Evolutionary conservation across 1,140 invertebrate species (phyloP).

Genomic region (Camponotus floridanus): DNA sequence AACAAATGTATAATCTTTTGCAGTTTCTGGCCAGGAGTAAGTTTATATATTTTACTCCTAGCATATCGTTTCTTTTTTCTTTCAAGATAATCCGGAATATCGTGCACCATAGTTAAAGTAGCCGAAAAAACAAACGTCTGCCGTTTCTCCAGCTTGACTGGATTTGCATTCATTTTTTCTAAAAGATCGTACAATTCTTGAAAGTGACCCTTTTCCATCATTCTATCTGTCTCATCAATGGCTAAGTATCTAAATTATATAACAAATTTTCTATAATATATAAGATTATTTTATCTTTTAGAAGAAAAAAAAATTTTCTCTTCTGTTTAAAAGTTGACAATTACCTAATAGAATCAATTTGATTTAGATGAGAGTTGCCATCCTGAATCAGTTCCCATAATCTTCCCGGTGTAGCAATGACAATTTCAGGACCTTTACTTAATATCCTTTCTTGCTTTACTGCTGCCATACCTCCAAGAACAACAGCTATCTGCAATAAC

Average conservation of each 20-base stretch:
- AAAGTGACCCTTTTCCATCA: conserved; percentile 99
- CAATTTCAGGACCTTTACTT: conserved; percentile 94
- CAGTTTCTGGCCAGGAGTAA: conserved; percentile 91
- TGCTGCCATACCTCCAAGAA: conserved; percentile 95
- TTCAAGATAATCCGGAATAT: conserved; percentile 91
- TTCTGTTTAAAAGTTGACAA: conserved; percentile 31
- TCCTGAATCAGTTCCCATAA: conserved; percentile 96
- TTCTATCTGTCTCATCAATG: conserved; percentile 99
- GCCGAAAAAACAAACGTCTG: conserved; percentile 99
- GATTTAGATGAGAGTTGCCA: conserved; percentile 91
- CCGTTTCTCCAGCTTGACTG: conserved; percentile 87
- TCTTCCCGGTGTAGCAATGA: conserved; percentile 98
- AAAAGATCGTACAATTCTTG: conserved; percentile 95
- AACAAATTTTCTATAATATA: conserved; percentile 53
- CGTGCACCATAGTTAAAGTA: conserved; percentile 96
- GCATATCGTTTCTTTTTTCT: conserved; percentile 87
- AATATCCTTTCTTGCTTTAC: conserved; percentile 97
- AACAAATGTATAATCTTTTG: conserved; percentile 91
- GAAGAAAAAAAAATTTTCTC: too few species aligned
- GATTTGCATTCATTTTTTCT: conserved; percentile 92
- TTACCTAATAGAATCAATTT: conserved; percentile 90
- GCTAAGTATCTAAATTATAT: conserved; percentile 91
- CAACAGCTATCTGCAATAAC: conserved; percentile 88
- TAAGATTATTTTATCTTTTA: too few species aligned
- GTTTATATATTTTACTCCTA: conserved; percentile 88